phyloP scores from a whole-genome alignment of 2,888 invertebrate genomes.

The Oscheius sp. region DNA sequence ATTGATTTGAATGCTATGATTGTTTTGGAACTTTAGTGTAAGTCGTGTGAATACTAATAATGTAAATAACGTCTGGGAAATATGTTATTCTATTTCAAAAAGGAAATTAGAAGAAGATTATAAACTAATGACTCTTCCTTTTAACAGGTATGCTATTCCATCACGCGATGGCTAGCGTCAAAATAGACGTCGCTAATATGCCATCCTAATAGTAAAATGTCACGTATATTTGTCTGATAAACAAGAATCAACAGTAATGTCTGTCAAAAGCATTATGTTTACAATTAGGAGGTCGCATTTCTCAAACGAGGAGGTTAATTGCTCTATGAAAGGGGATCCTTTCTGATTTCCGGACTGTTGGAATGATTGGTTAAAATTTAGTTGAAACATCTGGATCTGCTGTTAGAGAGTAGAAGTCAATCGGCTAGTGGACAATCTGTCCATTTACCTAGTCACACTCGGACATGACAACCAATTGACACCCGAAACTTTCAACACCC shows the following conservation, averaged over 20 bases:
- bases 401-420: background rate
- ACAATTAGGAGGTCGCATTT: conserved; percentile 11
- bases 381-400: background rate
- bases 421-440: conserved; percentile 4
- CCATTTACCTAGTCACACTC: conserved; percentile 14
- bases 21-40: background rate
- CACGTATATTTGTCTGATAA: background rate
- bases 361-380: background rate
- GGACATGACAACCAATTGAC: conserved; percentile 12
- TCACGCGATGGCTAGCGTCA: background rate
- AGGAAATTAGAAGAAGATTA: conserved; percentile 13
- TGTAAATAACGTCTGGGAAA: conserved; percentile 26
- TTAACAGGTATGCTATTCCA: background rate
- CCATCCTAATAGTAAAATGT: background rate
- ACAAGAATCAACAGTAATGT: background rate
- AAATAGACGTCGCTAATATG: background rate
- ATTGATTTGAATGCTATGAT: background rate
- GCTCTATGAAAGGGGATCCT: conserved; percentile 24
- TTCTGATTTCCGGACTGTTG: conserved; percentile 14
- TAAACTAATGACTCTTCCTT: conserved; percentile 7
- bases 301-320: conserved; percentile 14
- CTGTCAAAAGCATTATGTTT: background rate
- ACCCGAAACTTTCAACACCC: conserved; percentile 13
- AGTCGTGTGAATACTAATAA: conserved; percentile 24
- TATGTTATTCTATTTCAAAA: background rate